Evolutionary conservation across 2,113 vertebrate species (phyloP), one percentile per base, ranked within the genome.

Genomic region (Chloroceryle aenea): DNA sequence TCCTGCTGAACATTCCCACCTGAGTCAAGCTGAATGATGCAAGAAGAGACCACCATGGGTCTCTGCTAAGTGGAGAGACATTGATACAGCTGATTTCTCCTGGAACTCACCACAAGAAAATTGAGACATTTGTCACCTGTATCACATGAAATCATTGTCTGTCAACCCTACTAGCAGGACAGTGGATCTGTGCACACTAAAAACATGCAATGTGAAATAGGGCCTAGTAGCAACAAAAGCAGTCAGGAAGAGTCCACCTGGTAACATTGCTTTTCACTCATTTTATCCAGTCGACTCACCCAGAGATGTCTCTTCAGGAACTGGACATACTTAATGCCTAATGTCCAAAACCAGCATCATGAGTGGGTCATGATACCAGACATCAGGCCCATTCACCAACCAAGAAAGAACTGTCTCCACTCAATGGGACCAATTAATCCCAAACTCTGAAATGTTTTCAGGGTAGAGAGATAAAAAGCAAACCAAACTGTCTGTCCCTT

Each of bases 291-390:
- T 10, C 71, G 76, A 1, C 4, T 66, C 32, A 52, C 19, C 9
- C 4, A 76, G 45, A 69, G 25, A 27, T 82, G 2, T 45, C 16
- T 77, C 45, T 77, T 42, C 47, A 63, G 40, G 52, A 50, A 12
- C 16, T 42, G 47, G 22, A 52, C 6, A 4, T 52, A 17, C 5
- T 71, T 50, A 29, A 9, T 19, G 13, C 4, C 13, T 17, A 3
- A 45, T 48, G 12, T 69, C 23, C 62, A 85, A 76, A 90, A 6
- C 6, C 36, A 83, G 27, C n/a, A 48, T 58, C n/a, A 69, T n/a
- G 6, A 0, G 0, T 36, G 5, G 26, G 13, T 58, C 27, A 16
- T 7, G n/a, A 75, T 12, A 26, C 8, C 27, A n/a, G 40, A 14
- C 1, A 2, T n/a, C 16, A 80, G 53, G 18, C 42, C 25, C 26